Percentiles rank a stretch among this genome's conserved stretches.
phyloP scores from a whole-genome alignment of 2,888 invertebrate species.

The Phasia obesa region DNA sequence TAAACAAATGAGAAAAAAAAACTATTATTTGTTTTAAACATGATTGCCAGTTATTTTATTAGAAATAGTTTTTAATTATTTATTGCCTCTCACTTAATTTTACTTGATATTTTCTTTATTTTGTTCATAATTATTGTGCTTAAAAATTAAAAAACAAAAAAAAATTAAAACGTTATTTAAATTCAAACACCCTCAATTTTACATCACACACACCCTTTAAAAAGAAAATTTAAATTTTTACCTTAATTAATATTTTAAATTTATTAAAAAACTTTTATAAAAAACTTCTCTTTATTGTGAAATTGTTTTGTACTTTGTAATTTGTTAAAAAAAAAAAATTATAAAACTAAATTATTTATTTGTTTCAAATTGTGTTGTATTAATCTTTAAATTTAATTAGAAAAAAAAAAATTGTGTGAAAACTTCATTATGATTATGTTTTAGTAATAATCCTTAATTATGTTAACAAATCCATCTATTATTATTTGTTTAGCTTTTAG shows the following conservation, averaged over 20 bases:
- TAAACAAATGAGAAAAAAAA: neutral
- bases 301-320: slow-evolving; percentile 50
- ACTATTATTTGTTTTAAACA: slow-evolving; percentile 38
- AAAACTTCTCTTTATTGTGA: slow-evolving; percentile 19
- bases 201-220: slow-evolving; percentile 28
- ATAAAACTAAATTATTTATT: slow-evolving; percentile 41
- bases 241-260: slow-evolving; percentile 7
- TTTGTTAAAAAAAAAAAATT: slow-evolving; percentile 19
- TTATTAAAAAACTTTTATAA: slow-evolving; percentile 8
- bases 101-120: slow-evolving; percentile 11
- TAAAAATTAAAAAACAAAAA: slow-evolving; percentile 1
- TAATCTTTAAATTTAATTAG: slow-evolving; percentile 45
- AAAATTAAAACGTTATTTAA: slow-evolving; percentile 8
- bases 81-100: slow-evolving; percentile 51
- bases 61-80: slow-evolving; percentile 54
- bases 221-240: slow-evolving; percentile 26
- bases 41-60: no score
- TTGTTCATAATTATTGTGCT: slow-evolving; percentile 44
- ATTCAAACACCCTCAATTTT: slow-evolving; percentile 10
- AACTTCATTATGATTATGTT: slow-evolving; percentile 50
- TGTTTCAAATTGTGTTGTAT: slow-evolving; percentile 59
- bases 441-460: slow-evolving; percentile 59
- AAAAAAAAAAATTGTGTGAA: slow-evolving; percentile 30
- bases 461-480: slow-evolving; percentile 63
- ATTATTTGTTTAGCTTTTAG: slow-evolving; percentile 69